Conservation (phyloP, 1,140 invertebrate genomes). For the Drosophila lacteicornis region DNA sequence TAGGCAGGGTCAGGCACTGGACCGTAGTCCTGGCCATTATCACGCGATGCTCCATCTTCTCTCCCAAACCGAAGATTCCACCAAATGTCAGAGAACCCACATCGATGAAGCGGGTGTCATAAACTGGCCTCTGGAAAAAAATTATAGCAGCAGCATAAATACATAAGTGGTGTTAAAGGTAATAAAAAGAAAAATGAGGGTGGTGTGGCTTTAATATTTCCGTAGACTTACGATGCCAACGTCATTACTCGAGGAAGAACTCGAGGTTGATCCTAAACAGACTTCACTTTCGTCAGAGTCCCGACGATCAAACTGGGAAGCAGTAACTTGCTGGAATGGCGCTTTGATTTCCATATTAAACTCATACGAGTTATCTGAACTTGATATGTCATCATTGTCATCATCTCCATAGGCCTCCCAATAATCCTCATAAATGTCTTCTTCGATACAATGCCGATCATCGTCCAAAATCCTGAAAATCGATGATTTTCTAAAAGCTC, state of each 20-base stretch:
- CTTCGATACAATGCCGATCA: neutral
- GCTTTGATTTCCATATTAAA: neutral
- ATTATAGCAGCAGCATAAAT: neutral
- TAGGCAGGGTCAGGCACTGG: constrained; percentile 86
- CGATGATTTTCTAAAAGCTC: neutral
- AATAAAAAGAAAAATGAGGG: too few relatives aligned
- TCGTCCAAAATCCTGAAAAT: neutral
- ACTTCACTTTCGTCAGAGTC: neutral
- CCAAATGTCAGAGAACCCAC: constrained; percentile 76
- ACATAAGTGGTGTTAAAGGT: too few relatives aligned
- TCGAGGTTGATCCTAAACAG: neutral
- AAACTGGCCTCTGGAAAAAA: constrained; percentile 9
- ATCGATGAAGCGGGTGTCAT: constrained; percentile 76
- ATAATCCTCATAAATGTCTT: constrained; percentile 1
- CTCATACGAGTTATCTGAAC: neutral
- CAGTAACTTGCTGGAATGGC: neutral
- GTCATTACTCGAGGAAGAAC: neutral
- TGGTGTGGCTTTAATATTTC: neutral
- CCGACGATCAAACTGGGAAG: too few relatives aligned
- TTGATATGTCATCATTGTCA: neutral
- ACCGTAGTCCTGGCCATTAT: constrained; percentile 86
- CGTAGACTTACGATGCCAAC: neutral
- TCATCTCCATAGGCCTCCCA: constrained; percentile 9
- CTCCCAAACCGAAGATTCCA: constrained; percentile 85
- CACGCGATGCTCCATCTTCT: constrained; percentile 86